Percentiles rank a stretch among this genome's conserved stretches.
phyloP scores from a whole-genome alignment of 2,113 vertebrate genomes.

The Cynocephalus volans region DNA sequence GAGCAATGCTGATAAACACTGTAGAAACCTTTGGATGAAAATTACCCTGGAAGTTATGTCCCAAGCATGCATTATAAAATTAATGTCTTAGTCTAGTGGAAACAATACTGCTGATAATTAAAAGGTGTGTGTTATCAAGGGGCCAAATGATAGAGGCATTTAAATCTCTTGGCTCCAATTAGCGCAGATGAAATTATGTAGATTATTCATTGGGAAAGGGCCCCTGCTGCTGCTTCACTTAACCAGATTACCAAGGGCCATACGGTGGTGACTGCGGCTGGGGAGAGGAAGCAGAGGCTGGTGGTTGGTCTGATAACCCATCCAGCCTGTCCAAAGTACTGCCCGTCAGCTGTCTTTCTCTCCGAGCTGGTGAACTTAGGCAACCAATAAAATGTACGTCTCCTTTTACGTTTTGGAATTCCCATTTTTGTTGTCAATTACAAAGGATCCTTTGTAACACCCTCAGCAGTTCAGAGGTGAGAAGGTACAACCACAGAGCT shows the following conservation, averaged over 20 bases:
- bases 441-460: not conserved
- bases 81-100: not conserved
- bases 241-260: not conserved
- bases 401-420: too few relatives aligned
- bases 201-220: not conserved
- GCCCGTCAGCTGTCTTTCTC: not conserved
- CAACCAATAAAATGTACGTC: fast-evolving
- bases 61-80: not conserved
- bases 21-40: not conserved
- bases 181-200: not conserved
- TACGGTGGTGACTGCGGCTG: not conserved
- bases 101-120: slow-evolving; percentile 16
- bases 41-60: not conserved
- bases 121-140: not conserved
- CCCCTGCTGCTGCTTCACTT: not conserved
- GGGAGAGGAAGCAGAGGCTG: not conserved
- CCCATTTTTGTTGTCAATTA: not conserved
- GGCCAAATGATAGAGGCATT: not conserved
- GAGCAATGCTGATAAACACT: fast-evolving
- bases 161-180: not conserved
- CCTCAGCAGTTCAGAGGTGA: not conserved
- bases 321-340: not conserved
- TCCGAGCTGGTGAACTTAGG: too few relatives aligned
- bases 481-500: fast-evolving
- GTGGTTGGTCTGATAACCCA: not conserved